Evolutionary conservation across 2,113 vertebrate genomes (phyloP).

Genomic region (Galemys pyrenaicus): DNA sequence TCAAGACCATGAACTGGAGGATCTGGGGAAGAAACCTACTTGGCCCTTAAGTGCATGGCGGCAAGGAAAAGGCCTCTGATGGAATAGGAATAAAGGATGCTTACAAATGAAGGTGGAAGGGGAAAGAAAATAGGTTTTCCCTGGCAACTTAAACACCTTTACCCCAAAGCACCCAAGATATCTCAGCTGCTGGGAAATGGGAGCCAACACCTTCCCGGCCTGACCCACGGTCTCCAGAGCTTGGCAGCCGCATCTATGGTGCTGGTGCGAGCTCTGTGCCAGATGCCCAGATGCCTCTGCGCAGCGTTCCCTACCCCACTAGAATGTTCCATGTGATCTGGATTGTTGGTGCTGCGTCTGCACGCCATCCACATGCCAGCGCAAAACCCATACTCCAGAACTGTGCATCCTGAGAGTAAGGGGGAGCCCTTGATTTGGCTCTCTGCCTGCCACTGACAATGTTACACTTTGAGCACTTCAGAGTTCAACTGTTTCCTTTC

Average conservation of each 20-base stretch:
- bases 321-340: neutral
- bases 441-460: neutral
- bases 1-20: neutral
- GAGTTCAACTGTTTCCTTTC: neutral
- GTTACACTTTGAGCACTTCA: neutral
- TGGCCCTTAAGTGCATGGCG: neutral
- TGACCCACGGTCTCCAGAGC: neutral
- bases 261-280: neutral
- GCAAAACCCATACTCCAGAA: fast-evolving
- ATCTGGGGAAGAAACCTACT: neutral
- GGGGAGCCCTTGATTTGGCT: neutral
- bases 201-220: neutral
- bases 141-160: neutral
- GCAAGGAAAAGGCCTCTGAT: neutral
- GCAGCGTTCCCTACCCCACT: neutral
- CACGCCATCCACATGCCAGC: neutral
- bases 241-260: too few relatives aligned
- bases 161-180: neutral
- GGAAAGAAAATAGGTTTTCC: neutral
- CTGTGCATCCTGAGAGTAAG: neutral
- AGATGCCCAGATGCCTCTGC: neutral
- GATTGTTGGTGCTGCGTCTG: neutral
- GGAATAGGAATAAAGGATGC: neutral
- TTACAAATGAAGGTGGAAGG: neutral
- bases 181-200: neutral